Conservation (phyloP, 2,113 vertebrate species). For the Polypterus senegalus region DNA sequence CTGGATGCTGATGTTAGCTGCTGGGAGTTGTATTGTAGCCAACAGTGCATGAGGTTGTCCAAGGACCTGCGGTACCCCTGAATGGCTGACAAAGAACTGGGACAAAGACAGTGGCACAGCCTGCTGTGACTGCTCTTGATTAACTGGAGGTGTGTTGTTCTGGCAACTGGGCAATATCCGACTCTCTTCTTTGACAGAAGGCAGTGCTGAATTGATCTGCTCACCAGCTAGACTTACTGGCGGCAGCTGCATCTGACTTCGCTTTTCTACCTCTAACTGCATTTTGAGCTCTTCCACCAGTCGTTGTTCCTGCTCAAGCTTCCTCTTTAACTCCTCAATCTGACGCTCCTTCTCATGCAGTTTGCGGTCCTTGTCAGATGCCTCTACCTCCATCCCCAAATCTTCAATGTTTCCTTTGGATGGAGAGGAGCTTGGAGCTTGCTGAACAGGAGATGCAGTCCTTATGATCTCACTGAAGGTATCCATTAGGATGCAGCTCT, state of each 20-base stretch:
- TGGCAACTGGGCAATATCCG: constrained; percentile 26
- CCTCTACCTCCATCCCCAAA: constrained; percentile 41
- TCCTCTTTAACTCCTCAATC: constrained; percentile 85
- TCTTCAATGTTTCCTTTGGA: constrained; percentile 33
- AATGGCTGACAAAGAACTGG: constrained; percentile 71
- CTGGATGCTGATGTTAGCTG: constrained; percentile 58
- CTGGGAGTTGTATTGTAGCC: constrained; percentile 56
- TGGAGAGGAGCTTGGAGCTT: constrained; percentile 41
- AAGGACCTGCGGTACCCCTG: constrained; percentile 54
- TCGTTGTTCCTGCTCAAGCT: constrained; percentile 89
- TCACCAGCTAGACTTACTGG: constrained; percentile 17
- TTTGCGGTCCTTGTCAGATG: constrained; percentile 68
- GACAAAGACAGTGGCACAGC: constrained; percentile 26
- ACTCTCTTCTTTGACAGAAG: constrained; percentile 35
- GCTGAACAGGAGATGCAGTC: constrained; percentile 43
- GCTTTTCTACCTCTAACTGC: constrained; percentile 90
- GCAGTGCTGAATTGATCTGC: constrained; percentile 10
- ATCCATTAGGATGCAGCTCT: constrained; percentile 54
- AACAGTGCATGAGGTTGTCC: constrained; percentile 67
- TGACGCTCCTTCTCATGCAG: constrained; percentile 92
- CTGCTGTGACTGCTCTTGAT: constrained; percentile 36
- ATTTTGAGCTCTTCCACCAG: constrained; percentile 90
- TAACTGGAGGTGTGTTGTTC: constrained; percentile 25
- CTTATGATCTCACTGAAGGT: constrained; percentile 50
- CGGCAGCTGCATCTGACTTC: constrained; percentile 47